Evolutionary conservation across 2,888 invertebrate genomes (phyloP).

Genomic region (Scaptomyza flava): DNA sequence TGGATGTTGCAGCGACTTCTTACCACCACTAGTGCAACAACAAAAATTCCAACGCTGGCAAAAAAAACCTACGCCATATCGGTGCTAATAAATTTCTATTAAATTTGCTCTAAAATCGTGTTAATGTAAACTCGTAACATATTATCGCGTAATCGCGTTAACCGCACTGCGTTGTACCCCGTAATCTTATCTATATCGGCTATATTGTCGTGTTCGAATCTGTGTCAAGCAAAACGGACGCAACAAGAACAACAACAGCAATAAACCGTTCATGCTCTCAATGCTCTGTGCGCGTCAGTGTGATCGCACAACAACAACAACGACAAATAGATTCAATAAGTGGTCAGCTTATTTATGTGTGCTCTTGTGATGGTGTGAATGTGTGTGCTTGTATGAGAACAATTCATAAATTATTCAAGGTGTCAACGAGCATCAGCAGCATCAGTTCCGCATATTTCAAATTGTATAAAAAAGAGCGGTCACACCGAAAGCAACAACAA

Average conservation of each 20-base stretch:
- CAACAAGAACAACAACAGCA: slow-evolving; percentile 39
- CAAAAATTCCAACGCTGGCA: slow-evolving; percentile 61
- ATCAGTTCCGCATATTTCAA: slow-evolving; percentile 56
- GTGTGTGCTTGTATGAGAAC: slow-evolving; percentile 14
- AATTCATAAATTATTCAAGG: slow-evolving; percentile 58
- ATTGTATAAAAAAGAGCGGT: slow-evolving; percentile 37
- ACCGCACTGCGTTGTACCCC: slow-evolving; percentile 3
- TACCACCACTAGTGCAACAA: slow-evolving; percentile 57
- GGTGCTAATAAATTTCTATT: slow-evolving; percentile 27
- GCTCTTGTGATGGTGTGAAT: slow-evolving; percentile 12
- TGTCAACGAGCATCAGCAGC: slow-evolving; percentile 19
- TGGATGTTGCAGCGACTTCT: slow-evolving; percentile 16
- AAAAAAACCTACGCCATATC: slow-evolving; percentile 31
- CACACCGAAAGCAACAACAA: slow-evolving; percentile 44
- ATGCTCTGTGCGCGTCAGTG: slow-evolving; percentile 22
- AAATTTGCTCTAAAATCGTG: not conserved
- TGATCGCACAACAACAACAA: slow-evolving; percentile 27
- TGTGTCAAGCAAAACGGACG: slow-evolving; percentile 54
- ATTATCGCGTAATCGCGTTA: slow-evolving; percentile 21
- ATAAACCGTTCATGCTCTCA: slow-evolving; percentile 35
- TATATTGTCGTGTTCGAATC: slow-evolving; percentile 37
- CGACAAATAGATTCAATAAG: slow-evolving; percentile 34
- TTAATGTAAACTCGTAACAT: slow-evolving; percentile 34
- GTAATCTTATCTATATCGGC: slow-evolving; percentile 20
- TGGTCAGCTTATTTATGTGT: slow-evolving; percentile 19